Conservation (phyloP, 2,113 vertebrate species). For the Saimiri boliviensis region DNA sequence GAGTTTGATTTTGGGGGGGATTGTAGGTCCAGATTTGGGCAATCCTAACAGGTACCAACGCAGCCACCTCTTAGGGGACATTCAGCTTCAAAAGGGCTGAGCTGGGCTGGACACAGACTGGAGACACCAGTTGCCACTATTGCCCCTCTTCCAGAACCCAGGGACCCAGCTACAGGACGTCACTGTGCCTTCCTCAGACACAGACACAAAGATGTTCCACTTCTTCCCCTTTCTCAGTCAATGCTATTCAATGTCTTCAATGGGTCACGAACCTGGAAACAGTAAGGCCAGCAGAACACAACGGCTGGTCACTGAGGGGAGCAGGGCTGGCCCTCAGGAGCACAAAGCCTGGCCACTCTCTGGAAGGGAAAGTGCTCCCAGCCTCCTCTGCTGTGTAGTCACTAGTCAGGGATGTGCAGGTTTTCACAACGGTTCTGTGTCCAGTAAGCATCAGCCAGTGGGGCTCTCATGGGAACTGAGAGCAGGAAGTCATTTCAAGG, state of each 20-base stretch:
- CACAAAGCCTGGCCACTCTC: neutral
- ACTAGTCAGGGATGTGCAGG: neutral
- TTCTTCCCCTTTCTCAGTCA: neutral
- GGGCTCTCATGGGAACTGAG: neutral
- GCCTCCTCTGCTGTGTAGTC: neutral
- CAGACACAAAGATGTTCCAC: neutral
- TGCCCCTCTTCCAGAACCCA: neutral
- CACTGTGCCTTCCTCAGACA: neutral
- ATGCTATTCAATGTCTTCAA: neutral
- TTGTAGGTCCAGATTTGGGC: neutral
- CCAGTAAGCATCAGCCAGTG: neutral
- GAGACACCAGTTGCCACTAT: neutral
- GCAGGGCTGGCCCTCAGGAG: neutral
- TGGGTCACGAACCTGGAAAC: neutral
- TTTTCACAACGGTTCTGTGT: neutral
- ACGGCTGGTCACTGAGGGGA: neutral
- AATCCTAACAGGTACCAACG: neutral
- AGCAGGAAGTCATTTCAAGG: neutral
- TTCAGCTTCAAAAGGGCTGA: neutral
- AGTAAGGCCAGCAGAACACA: neutral
- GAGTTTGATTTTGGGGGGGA: fast-evolving
- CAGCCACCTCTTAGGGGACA: neutral
- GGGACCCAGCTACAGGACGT: neutral
- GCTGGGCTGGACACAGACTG: neutral
- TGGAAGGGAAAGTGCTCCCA: neutral